Base-by-base conservation (phyloP, 2,888 invertebrate species). In the Azorinus chamasolen region DNA sequence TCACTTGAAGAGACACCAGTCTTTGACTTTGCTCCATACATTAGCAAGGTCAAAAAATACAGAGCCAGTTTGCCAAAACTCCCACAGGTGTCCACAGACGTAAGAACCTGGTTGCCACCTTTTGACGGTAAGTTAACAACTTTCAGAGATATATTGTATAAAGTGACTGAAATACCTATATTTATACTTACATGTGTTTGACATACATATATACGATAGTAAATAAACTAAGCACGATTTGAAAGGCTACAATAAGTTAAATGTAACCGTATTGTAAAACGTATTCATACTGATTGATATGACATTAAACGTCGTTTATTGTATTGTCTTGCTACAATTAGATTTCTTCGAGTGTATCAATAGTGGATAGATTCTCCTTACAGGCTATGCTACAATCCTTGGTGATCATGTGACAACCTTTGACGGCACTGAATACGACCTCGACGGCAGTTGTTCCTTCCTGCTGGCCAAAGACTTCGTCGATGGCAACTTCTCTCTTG, bases 331-430 rank as follows among this genome's bases (percentile, higher is more conserved):
- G n/a, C n/a, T n/a, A n/a, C n/a, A n/a, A n/a, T n/a, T n/a, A n/a
- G n/a, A n/a, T n/a, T n/a, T n/a, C n/a, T n/a, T n/a, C n/a, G n/a
- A n/a, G n/a, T n/a, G n/a, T 48, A 12, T 48, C 12, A 12, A 48
- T 10, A 27, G 1, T 55, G 18, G 4, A 2, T 55, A 1, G 14
- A 8, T 18, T 46, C 10, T 46, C 18, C 10, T 77, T 79, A 20
- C 92, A 97, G 97, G 96, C 53, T 95, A 96, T 93, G 97, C 97
- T 12, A 95, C 96, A 92, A 94, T 98, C 86, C 95, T 96, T 10
- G 95, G 95, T 20, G 95, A 96, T 20, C 96, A 97, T 80, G 95
- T 96, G 82, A 95, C 97, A 83, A 98, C 98, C 0, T 98, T 97
- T 91, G 98, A 98, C 93, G 96, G 96, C 69, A 94, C 95, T 27